Evolutionary conservation across 2,113 vertebrate genomes (phyloP).

Genomic region (Sylvilagus bachmani): DNA sequence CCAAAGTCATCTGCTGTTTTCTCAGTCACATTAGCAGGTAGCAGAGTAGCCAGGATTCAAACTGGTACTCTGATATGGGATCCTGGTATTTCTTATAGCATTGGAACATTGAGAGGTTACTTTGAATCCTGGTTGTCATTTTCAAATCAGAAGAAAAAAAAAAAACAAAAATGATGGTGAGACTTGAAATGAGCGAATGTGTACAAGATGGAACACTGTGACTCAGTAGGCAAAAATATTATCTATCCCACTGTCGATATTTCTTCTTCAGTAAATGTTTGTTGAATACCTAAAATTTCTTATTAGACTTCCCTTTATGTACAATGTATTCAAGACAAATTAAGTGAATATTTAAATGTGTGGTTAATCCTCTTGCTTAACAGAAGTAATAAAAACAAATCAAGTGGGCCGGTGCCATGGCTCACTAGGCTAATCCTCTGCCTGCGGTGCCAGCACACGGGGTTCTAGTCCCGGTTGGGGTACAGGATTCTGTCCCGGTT

Average conservation of each 20-base stretch:
- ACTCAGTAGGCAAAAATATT: neutral
- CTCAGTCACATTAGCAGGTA: too few relatives aligned
- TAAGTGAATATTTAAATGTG: neutral
- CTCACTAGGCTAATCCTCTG: too few relatives aligned
- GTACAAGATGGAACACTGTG: neutral
- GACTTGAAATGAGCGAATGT: neutral
- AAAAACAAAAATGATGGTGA: neutral
- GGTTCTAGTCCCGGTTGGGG: too few relatives aligned
- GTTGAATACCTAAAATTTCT: neutral
- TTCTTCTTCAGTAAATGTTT: neutral
- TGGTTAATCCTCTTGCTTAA: neutral
- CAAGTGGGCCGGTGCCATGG: too few relatives aligned
- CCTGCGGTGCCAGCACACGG: too few relatives aligned
- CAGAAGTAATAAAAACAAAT: conserved; percentile 18
- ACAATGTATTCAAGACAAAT: neutral
- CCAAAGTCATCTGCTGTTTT: too few relatives aligned
- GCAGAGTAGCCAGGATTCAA: too few relatives aligned
- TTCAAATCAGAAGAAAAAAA: neutral
- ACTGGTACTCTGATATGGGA: too few relatives aligned
- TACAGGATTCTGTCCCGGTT: too few relatives aligned
- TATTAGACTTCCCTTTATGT: conserved; percentile 8
- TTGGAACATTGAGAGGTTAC: neutral
- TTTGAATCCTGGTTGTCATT: neutral
- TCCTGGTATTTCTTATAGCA: neutral
- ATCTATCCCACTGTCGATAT: neutral